Conservation (phyloP, 37 sponge, comb jelly and placozoan species). For the Bolinopsis microptera region DNA sequence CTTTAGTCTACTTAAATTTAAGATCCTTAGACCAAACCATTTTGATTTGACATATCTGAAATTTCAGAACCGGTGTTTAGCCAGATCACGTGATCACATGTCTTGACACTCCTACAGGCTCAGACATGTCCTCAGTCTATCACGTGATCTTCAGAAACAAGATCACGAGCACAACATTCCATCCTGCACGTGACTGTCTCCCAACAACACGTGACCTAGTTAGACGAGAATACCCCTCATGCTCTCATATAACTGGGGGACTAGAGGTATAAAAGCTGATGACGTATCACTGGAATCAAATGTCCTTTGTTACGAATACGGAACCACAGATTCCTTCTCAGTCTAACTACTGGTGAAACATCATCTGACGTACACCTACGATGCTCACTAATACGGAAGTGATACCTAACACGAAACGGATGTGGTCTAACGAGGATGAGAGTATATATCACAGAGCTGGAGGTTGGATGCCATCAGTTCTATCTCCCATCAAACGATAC, state of each 20-base stretch:
- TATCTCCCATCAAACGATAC: background rate
- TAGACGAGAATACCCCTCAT: background rate
- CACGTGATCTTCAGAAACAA: background rate
- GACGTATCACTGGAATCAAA: constrained; percentile 8
- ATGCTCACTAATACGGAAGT: background rate
- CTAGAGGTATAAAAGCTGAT: background rate
- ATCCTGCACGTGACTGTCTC: background rate
- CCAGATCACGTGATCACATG: background rate
- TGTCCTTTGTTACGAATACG: background rate
- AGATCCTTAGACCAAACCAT: too few relatives aligned
- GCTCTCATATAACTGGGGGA: constrained; percentile 3
- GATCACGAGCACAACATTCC: background rate
- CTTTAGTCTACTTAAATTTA: too few relatives aligned
- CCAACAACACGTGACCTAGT: background rate
- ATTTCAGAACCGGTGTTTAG: too few relatives aligned
- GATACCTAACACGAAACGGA: background rate
- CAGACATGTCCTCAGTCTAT: background rate
- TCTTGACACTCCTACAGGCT: background rate
- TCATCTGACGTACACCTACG: background rate
- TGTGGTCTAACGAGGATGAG: background rate
- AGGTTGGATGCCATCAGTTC: constrained; percentile 7
- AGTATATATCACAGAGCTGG: background rate
- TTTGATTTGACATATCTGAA: too few relatives aligned
- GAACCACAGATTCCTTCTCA: background rate
- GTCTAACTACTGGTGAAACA: background rate